These are phyloP conservation scores for Diadegma fenestrale DNA, from an alignment of 2,888 invertebrate genomes.

Conservation along the genomic window DNA sequence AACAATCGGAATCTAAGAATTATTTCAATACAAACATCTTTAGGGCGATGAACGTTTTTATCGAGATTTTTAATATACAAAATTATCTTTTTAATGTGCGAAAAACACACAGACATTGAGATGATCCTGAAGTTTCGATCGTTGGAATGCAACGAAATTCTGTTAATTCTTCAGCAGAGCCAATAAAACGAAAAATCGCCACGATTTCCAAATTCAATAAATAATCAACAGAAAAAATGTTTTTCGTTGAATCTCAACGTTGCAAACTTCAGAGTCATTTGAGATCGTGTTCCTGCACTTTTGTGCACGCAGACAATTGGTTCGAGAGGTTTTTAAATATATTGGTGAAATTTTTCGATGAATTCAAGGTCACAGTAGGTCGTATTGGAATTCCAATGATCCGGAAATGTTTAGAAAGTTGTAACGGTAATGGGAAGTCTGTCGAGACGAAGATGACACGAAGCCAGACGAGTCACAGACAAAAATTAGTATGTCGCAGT, in stretches of 20 bases:
- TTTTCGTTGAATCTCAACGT: too few species aligned
- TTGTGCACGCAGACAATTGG: not conserved
- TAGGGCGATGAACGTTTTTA: not conserved
- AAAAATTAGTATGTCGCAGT: slow-evolving; percentile 1
- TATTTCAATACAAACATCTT: not conserved
- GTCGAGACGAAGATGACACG: not conserved
- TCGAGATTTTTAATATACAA: not conserved
- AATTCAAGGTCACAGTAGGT: not conserved
- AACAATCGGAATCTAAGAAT: not conserved
- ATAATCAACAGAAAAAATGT: too few species aligned
- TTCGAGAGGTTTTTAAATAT: not conserved
- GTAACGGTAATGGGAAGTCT: not conserved
- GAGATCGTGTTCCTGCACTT: not conserved
- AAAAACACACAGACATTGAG: too few species aligned
- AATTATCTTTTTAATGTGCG: not conserved
- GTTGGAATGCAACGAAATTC: too few species aligned
- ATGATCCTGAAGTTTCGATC: too few species aligned
- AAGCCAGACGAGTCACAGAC: slow-evolving; percentile 24
- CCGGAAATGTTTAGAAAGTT: slow-evolving; percentile 20
- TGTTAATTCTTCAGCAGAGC: too few species aligned
- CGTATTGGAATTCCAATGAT: not conserved
- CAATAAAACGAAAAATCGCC: too few species aligned
- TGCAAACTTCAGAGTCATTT: too few species aligned
- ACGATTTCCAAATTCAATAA: too few species aligned
- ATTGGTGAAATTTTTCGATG: not conserved